A percentile compares a stretch with the other conserved stretches of the same genome.
These are phyloP conservation scores for Equus przewalskii DNA, from an alignment of 2,113 vertebrate genomes.

Conservation along the genomic window DNA sequence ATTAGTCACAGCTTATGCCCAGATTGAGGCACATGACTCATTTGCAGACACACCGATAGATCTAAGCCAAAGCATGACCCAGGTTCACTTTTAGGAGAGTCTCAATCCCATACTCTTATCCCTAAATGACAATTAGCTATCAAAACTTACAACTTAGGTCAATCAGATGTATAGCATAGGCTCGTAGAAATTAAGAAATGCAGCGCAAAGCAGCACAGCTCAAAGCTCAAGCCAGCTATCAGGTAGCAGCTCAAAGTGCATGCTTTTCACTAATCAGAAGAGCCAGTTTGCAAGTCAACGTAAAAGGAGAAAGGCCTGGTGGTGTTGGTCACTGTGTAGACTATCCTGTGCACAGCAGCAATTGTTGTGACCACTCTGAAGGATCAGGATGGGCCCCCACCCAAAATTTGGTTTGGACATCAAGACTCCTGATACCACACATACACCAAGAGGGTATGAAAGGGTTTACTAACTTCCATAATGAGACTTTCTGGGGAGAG, in stretches of 20 bases:
- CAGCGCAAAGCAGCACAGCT: neutral
- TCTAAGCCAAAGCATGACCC: neutral
- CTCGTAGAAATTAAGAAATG: neutral
- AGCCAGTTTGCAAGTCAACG: neutral
- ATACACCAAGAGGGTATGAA: neutral
- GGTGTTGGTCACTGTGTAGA: neutral
- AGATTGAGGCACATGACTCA: neutral
- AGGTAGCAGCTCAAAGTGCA: neutral
- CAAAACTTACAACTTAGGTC: neutral
- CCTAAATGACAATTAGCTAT: neutral
- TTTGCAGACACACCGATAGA: no score
- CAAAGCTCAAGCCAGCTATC: neutral
- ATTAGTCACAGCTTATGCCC: neutral
- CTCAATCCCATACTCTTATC: neutral
- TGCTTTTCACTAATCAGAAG: neutral
- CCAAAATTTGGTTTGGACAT: neutral
- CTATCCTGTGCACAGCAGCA: neutral
- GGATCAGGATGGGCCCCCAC: neutral
- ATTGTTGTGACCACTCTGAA: neutral
- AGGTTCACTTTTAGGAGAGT: neutral
- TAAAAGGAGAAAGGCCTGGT: neutral
- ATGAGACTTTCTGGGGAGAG: neutral
- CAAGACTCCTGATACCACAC: neutral
- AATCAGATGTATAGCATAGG: neutral
- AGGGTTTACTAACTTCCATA: neutral